A percentile compares a stretch with the other conserved stretches of the same genome.
These are phyloP conservation scores for Barnardius zonarius DNA, from an alignment of 2,113 vertebrate genomes.

Conservation along the genomic window DNA sequence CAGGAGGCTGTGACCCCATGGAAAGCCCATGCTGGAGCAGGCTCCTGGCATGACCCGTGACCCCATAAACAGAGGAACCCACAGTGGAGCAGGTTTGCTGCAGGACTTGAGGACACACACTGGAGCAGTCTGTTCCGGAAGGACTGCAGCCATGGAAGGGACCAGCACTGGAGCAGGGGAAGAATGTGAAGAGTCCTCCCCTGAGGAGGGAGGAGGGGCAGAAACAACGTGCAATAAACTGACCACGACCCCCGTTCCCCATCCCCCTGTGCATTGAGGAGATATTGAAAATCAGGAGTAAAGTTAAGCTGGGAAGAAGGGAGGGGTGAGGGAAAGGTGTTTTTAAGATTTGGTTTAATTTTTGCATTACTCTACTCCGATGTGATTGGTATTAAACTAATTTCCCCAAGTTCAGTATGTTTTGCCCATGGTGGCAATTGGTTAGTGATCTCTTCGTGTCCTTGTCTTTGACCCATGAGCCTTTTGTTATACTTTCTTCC, in stretches of 20 bases:
- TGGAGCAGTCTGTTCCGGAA: neutral
- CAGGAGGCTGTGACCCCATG: neutral
- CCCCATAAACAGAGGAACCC: accelerated
- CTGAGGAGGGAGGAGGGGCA: neutral
- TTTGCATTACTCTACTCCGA: neutral
- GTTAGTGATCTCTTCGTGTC: neutral
- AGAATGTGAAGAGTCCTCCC: neutral
- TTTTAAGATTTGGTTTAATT: neutral
- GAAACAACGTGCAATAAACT: neutral
- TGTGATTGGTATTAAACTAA: neutral
- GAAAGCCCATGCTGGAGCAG: neutral
- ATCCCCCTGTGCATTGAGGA: neutral
- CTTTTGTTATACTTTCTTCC: neutral
- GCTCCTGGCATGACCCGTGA: neutral
- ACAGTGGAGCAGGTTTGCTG: neutral
- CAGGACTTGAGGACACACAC: neutral
- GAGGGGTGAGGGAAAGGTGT: neutral
- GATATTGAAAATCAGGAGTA: neutral
- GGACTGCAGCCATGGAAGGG: neutral
- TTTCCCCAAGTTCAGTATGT: neutral
- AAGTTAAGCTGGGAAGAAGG: neutral
- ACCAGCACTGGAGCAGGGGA: neutral
- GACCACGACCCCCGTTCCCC: neutral
- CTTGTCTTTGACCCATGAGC: neutral
- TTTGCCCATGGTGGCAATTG: neutral